phyloP scores from a whole-genome alignment of 2,113 vertebrate species.

The Apteryx owenii region DNA sequence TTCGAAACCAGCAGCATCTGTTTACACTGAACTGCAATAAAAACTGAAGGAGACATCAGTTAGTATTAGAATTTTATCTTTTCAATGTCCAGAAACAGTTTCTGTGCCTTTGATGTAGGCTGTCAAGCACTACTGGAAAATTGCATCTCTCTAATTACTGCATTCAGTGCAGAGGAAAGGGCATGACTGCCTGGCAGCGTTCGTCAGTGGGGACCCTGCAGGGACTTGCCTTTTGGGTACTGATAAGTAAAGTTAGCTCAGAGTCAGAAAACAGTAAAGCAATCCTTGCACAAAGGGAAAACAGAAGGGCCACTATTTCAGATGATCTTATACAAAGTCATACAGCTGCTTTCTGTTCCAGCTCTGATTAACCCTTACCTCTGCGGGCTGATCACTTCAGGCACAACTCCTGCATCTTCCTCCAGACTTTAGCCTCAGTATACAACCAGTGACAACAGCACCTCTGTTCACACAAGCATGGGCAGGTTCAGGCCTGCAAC shows the following conservation, averaged over 20 bases:
- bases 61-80: constrained; percentile 72
- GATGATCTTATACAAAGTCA: not conserved
- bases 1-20: constrained; percentile 58
- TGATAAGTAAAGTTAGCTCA: constrained; percentile 46
- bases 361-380: constrained; percentile 1
- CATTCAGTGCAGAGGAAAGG: constrained; percentile 9
- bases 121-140: constrained; percentile 70
- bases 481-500: not conserved
- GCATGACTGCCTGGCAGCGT: constrained; percentile 30
- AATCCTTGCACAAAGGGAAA: not conserved
- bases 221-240: constrained; percentile 29
- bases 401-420: not conserved
- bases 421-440: not conserved
- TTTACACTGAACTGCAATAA: constrained; percentile 60
- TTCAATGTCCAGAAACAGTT: constrained; percentile 68
- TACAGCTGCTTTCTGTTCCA: not conserved
- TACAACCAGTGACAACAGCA: not conserved
- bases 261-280: not conserved
- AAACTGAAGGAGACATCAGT: constrained; percentile 62
- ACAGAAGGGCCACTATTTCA: not conserved
- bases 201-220: constrained; percentile 19
- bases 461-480: not conserved
- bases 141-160: constrained; percentile 35
- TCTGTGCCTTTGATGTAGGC: constrained; percentile 69
- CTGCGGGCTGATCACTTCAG: not conserved